A percentile compares a stretch with the other conserved stretches of the same genome.
These are phyloP conservation scores for Scomber scombrus DNA, from an alignment of 2,113 vertebrate genomes.

Conservation along the genomic window DNA sequence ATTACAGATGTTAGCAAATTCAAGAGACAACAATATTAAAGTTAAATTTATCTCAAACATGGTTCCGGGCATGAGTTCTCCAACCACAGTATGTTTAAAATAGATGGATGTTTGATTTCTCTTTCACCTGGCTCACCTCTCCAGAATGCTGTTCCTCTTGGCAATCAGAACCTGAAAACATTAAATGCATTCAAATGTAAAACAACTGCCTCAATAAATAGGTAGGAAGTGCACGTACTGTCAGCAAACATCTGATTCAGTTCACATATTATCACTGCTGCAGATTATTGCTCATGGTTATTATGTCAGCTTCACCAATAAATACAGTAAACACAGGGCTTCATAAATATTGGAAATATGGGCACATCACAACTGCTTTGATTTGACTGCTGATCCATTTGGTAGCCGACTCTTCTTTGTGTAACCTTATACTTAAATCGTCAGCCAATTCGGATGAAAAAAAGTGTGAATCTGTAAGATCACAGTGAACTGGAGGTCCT, in stretches of 20 bases:
- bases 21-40: background rate
- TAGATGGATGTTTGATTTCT: fast-evolving
- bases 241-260: too few species aligned
- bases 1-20: background rate
- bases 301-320: background rate
- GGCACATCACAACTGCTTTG: background rate
- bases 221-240: too few species aligned
- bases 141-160: background rate
- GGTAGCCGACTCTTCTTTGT: background rate
- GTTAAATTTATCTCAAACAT: background rate
- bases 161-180: slow-evolving; percentile 32
- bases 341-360: background rate
- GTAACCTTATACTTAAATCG: background rate
- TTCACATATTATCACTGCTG: background rate
- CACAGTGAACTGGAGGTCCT: background rate
- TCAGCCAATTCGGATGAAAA: too few species aligned
- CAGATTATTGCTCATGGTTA: background rate
- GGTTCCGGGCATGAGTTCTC: background rate
- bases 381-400: background rate
- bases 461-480: background rate
- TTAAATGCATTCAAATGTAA: background rate
- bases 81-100: background rate
- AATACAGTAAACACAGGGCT: background rate
- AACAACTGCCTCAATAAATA: too few species aligned
- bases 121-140: slow-evolving; percentile 30